A percentile compares a stretch with the other conserved stretches of the same genome.
These are phyloP conservation scores for Porites lutea DNA, from an alignment of 64 coral and sea anemone genomes.

Conservation along the genomic window DNA sequence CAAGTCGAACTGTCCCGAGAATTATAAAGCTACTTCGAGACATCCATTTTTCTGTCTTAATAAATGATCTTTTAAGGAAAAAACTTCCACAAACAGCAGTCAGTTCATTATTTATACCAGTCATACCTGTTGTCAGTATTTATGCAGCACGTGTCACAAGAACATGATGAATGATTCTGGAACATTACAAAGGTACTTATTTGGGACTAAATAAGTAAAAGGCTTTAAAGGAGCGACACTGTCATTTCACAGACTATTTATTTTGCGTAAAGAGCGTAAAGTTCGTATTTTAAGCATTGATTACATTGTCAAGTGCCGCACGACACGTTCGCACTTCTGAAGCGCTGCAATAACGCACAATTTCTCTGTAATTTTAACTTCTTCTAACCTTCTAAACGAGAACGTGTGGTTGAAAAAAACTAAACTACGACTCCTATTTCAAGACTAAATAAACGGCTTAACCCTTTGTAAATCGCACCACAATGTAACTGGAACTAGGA, in stretches of 20 bases:
- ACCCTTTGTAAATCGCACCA: background rate
- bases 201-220: conserved; percentile 18
- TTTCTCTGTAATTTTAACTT: background rate
- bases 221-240: conserved; percentile 20
- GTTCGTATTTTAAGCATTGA: conserved; percentile 33
- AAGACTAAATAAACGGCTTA: background rate
- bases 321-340: background rate
- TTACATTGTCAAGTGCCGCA: background rate
- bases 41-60: too few relatives aligned
- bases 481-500: background rate
- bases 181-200: background rate
- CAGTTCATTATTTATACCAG: too few relatives aligned
- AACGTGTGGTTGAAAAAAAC: background rate
- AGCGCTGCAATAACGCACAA: background rate
- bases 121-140: background rate
- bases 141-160: background rate
- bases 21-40: too few relatives aligned
- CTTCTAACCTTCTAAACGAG: background rate
- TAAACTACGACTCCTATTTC: conserved; percentile 11
- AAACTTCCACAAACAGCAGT: too few relatives aligned
- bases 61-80: too few relatives aligned
- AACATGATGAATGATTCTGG: background rate
- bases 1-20: too few relatives aligned
- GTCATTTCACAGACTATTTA: conserved; percentile 18
- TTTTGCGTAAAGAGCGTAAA: conserved; percentile 12